Evolutionary conservation across 1,140 invertebrate genomes (phyloP), one percentile per base, ranked within the genome.

Genomic region (Heliconius hermathena): DNA sequence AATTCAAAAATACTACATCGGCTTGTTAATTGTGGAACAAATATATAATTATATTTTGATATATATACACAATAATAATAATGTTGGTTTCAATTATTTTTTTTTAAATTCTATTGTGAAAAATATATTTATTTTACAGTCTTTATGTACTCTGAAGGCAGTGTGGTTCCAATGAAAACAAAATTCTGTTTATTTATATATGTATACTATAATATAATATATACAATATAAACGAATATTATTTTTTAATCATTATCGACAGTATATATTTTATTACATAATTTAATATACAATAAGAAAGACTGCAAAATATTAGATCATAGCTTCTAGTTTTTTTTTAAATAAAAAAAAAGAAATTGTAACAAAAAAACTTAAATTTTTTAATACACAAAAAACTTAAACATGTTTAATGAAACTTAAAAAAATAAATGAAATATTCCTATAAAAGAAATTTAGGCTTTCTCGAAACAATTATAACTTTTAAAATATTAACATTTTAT

Each of bases 101-200:
- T 60, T 60, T 60, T 29, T 66, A 4, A 66, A 66, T 66, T 66
- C 26, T 66, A 66, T 66, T 66, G 60, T 66, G 22, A 26, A 66
- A 66, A 66, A 66, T 66, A 66, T 26, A 22, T 66, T 66, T 66
- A 9, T 22, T 66, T 66, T 66, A 66, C 60, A 66, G 60, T 66
- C 60, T 66, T 66, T 66, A 26, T 66, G 60, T 57, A 57, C 8
- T 66, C n/a, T 66, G 60, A 66, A 66, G 60, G 60, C 60, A 66
- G 60, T 66, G 60, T 66, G 60, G 60, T 66, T 26, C 9, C 22
- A 16, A 66, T 26, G 8, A 26, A 66, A 66, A 66, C 54, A 66
- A 66, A 66, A 52, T 52, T 66, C 60, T 4, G 60, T 66, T 26
- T 66, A 66, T 22, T 66, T 66, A 66, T 26, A 66, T 66, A 57